Base-by-base conservation (phyloP, 92 coral and sea anemone genomes). In the Siderastrea radians region DNA sequence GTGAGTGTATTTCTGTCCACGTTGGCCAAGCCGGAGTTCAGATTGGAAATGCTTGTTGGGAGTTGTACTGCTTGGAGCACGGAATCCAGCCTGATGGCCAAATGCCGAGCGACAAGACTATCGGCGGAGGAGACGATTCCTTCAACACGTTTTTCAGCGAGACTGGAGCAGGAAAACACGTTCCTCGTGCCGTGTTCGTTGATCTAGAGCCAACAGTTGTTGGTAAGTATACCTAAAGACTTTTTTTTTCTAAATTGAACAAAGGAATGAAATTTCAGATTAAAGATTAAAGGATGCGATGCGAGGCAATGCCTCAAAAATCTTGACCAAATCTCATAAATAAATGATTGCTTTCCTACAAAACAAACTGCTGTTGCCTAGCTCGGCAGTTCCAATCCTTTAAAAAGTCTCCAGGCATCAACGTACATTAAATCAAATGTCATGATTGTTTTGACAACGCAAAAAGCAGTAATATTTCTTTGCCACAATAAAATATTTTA, bases 1-100 rank as follows among this genome's bases (percentile, higher is more conserved):
- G 99, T 87, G 98, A 96, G 89, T 96, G 98, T 83, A 94, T 96
- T 79, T 96, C 99, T 26, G 90, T 94, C 77, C 99, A 96, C 87
- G 95, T 96, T 49, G 99, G 99, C 72, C 98, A 96, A 80, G 95
- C 99, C 46, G 99, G 99, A 11, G 98, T 95, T 46, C 99, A 96
- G 88, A 94, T 96, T 76, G 99, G 99, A 26, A 96, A 96, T 62
- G 97, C 95, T 49, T 96, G 99, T 77, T 96, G 99, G 99, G 99
- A 96, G 91, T 86, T 96, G 85, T 96, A 96, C 88, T 96, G 99
- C 79, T 84, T 96, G 92, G 99, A 96, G 86, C 99, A 96, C 80
- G 97, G 95, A 80, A 96, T 96, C 78, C 94, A 91, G 72, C 98
- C 99, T 16, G 98, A 96, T 83, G 99, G 99, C 17, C 98, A 95